Evolutionary conservation across 2,113 vertebrate species (phyloP), one percentile per base, ranked within the genome.

Genomic region (Eublepharis macularius): DNA sequence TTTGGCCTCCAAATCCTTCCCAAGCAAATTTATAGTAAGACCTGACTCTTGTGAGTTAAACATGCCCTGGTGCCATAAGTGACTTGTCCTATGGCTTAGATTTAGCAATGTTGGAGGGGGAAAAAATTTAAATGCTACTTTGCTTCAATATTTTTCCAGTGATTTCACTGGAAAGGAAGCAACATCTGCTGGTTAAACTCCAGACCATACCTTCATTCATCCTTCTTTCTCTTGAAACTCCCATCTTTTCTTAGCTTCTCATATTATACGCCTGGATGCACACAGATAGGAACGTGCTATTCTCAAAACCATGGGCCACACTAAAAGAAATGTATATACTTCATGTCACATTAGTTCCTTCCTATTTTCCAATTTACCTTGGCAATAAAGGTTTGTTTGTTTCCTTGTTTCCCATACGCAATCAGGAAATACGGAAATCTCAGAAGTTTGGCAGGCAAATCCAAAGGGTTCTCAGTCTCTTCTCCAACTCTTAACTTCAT

Each of bases 331-430:
- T 54, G n/a, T 36, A 49, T 69, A 24, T 78, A 16, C 19, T 47
- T 79, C 60, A 16, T 45, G 54, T 54, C 24, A 69, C 34, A 73
- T 34, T 29, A 72, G 32, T 79, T 60, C 69, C 54, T 85, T 85
- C 39, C 19, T 77, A 32, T 85, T 72, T 85, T 39, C 76, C 41
- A 63, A 80, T 80, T 80, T 72, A 85, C 51, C 57, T 72, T 45
- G 41, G 70, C 66, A 45, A 45, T 34, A 79, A 36, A 47, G 24
- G 49, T 85, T 39, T 39, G 26, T 82, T n/a, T 77, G 75, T 54
- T 77, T 82, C 79, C 69, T 0, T 0, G 16, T 78, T 13, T 2
- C 12, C 36, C 75, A 69, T 39, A 80, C 6, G 0, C 1, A 6
- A 49, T 79, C 66, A 83, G 80, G 6, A 41, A 2, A 39, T 74